phyloP scores from a whole-genome alignment of 2,113 vertebrate genomes.

The Gallinago paraguaiae region DNA sequence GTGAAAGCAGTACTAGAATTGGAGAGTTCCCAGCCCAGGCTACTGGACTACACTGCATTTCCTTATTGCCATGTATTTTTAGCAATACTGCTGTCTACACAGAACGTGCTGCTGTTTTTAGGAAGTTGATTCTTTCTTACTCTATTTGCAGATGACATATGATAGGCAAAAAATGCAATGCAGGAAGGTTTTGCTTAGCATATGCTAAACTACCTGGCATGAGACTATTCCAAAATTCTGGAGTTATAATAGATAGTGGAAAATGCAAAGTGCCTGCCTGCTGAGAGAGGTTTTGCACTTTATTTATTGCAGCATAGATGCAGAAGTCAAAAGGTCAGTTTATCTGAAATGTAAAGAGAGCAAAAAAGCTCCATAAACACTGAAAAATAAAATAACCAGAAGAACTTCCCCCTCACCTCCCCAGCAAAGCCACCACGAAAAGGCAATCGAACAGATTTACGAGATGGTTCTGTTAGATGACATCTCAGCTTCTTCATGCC shows the following conservation, averaged over 20 bases:
- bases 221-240: neutral
- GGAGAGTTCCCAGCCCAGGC: neutral
- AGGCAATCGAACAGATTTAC: neutral
- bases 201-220: neutral
- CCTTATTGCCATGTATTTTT: neutral
- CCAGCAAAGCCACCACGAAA: neutral
- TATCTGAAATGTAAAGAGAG: neutral
- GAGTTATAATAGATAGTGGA: neutral
- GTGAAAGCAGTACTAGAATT: neutral
- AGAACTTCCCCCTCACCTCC: fast-evolving
- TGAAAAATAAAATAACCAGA: neutral
- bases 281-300: slow-evolving; percentile 20
- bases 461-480: neutral
- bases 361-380: neutral
- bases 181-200: neutral
- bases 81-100: neutral
- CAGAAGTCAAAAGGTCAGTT: neutral
- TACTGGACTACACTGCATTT: neutral
- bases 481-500: neutral
- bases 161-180: neutral
- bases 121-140: neutral
- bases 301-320: neutral
- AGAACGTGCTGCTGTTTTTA: neutral
- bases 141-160: neutral
- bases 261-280: neutral